Conservation (phyloP, 2,797 vertebrate genomes). For the Podarcis siculus region DNA sequence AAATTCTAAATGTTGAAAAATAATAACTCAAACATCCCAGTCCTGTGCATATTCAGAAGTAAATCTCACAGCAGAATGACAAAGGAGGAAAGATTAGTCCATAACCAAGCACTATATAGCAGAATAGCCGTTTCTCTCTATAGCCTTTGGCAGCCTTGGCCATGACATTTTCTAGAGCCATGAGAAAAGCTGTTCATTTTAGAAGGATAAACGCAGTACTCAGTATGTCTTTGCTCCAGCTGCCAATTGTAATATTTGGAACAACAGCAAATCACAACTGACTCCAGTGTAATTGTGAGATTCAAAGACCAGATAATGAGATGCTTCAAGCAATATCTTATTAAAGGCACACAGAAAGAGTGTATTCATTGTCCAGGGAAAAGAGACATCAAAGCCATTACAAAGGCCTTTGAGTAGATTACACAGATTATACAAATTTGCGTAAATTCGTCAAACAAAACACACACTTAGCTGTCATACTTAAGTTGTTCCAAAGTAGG, state of each 20-base stretch:
- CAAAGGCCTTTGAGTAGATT: slow-evolving; percentile 56
- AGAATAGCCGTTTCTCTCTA: too few relatives aligned
- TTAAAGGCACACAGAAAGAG: slow-evolving; percentile 23
- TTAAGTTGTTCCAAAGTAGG: slow-evolving; percentile 39
- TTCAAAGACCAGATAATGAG: slow-evolving; percentile 36
- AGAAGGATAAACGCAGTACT: slow-evolving; percentile 8
- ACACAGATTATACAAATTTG: slow-evolving; percentile 15
- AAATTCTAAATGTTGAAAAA: too few relatives aligned
- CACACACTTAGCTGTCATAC: slow-evolving; percentile 50
- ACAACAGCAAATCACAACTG: slow-evolving; percentile 48
- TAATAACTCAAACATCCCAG: too few relatives aligned
- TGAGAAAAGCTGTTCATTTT: slow-evolving; percentile 48
- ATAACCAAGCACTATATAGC: too few relatives aligned
- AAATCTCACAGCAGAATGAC: too few relatives aligned
- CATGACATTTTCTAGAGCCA: background rate
- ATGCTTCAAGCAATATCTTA: slow-evolving; percentile 5
- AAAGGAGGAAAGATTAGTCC: too few relatives aligned
- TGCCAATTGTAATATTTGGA: slow-evolving; percentile 44
- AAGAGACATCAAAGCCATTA: slow-evolving; percentile 49
- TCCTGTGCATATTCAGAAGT: too few relatives aligned
- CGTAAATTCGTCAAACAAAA: slow-evolving; percentile 55
- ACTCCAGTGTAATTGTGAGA: slow-evolving; percentile 25
- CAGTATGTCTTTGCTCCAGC: slow-evolving; percentile 12
- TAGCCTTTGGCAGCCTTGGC: background rate
- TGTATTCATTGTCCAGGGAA: background rate